Evolutionary conservation across 23 tunicate genomes (phyloP).

Genomic region (Trididemnum miniatum): DNA sequence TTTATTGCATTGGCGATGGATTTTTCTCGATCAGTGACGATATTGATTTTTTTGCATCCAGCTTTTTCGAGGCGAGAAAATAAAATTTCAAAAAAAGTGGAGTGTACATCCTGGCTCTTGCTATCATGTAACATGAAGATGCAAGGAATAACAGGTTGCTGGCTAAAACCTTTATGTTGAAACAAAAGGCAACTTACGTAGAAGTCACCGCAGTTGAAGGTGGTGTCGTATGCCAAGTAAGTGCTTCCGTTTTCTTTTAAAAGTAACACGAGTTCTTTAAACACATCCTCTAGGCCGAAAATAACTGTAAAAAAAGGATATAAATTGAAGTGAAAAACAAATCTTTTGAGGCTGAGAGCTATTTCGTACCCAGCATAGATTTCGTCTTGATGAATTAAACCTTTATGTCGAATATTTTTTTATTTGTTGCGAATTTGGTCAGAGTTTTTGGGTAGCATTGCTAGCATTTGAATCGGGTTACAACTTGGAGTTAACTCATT

Average conservation of each 20-base stretch:
- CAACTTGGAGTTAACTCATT: neutral
- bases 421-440: neutral
- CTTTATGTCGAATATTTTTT: neutral
- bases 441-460: neutral
- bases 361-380: neutral
- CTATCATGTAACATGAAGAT: conserved; percentile 9
- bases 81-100: neutral
- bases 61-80: neutral
- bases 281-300: neutral
- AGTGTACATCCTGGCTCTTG: neutral
- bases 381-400: neutral
- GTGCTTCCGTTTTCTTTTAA: neutral
- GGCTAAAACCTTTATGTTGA: neutral
- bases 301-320: neutral
- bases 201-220: conserved; percentile 27
- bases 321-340: conserved; percentile 1
- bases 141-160: conserved; percentile 8
- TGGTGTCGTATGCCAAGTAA: neutral
- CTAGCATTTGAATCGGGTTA: too few species aligned
- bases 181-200: neutral
- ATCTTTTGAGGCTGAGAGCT: neutral
- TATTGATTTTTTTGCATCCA: neutral
- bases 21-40: conserved; percentile 7
- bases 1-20: neutral
- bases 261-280: neutral